A percentile compares a stretch with the other conserved stretches of the same genome.
These are phyloP conservation scores for Chiloscyllium plagiosum DNA, from an alignment of 2,113 vertebrate species.

Conservation along the genomic window DNA sequence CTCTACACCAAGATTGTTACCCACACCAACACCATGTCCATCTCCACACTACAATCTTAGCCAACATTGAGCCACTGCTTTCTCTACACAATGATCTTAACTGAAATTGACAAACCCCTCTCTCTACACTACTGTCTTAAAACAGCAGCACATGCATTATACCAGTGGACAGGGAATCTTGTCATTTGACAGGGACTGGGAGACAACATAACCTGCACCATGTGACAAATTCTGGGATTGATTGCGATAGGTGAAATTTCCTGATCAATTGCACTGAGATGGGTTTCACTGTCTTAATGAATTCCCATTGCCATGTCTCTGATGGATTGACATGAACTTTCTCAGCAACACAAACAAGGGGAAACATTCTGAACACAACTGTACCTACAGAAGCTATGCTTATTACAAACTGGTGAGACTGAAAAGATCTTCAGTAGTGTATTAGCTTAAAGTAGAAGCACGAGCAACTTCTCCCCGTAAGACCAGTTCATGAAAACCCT, in stretches of 20 bases:
- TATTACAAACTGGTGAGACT: background rate
- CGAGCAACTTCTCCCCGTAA: background rate
- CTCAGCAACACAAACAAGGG: background rate
- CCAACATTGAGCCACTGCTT: background rate
- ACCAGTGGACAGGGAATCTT: background rate
- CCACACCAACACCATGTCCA: background rate
- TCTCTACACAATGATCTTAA: background rate
- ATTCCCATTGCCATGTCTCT: background rate
- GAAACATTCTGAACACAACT: background rate
- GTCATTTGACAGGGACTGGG: background rate
- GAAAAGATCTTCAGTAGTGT: background rate
- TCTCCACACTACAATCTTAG: background rate
- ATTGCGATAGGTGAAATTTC: background rate
- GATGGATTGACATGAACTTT: background rate
- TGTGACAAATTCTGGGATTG: background rate
- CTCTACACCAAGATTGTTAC: background rate
- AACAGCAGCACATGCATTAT: too few species aligned
- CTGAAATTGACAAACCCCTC: background rate
- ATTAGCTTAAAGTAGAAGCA: background rate
- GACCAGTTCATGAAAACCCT: background rate
- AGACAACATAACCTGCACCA: background rate
- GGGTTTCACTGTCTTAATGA: background rate
- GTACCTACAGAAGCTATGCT: background rate
- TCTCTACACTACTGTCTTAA: background rate
- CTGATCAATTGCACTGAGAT: background rate